Percentiles rank a stretch among this genome's conserved stretches.
Conservation (phyloP, 2,113 vertebrate species). For the Pseudopipra pipra region DNA sequence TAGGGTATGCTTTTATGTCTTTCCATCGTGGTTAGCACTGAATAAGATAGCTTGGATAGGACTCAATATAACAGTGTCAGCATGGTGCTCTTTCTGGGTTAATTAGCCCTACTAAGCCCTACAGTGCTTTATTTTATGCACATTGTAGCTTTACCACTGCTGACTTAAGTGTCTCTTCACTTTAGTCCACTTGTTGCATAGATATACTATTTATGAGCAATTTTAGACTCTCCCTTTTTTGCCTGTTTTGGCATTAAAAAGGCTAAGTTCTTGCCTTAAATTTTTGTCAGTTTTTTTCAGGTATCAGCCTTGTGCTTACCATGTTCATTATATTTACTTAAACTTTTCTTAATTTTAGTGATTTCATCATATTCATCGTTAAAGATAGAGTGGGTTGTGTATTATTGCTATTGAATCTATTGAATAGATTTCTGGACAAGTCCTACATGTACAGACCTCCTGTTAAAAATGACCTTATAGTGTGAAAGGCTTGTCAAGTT, state of each 20-base stretch:
- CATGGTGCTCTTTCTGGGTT: neutral
- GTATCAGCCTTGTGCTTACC: neutral
- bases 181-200: neutral
- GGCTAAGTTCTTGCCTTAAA: neutral
- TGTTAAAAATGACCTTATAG: neutral
- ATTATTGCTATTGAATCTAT: neutral
- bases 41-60: neutral
- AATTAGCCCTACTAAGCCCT: neutral
- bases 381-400: neutral
- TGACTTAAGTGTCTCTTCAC: neutral
- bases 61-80: neutral
- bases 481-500: neutral
- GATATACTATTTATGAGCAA: neutral
- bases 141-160: neutral
- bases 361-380: neutral
- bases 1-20: neutral
- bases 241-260: neutral
- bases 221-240: neutral
- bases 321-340: neutral
- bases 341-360: neutral
- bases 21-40: neutral
- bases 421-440: neutral
- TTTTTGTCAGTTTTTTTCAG: neutral
- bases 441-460: neutral
- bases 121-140: neutral